These are phyloP conservation scores for Nyctereutes procyonoides DNA, from an alignment of 2,113 vertebrate genomes.

Conservation along the genomic window DNA sequence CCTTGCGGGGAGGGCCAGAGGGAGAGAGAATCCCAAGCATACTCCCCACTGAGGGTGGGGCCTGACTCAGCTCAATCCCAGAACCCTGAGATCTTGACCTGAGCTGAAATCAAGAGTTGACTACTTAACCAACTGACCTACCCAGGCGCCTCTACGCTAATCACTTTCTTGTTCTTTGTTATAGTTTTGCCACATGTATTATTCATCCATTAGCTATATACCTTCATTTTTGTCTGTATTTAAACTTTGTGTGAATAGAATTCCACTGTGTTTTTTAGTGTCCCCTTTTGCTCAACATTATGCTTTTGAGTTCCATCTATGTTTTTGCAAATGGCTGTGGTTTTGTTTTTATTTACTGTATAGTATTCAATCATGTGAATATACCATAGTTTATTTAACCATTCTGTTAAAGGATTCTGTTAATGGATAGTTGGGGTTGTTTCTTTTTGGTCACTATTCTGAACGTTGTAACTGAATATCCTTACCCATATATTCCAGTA, in stretches of 20 bases:
- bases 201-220: neutral
- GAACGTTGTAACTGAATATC: neutral
- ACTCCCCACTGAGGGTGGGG: neutral
- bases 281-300: conserved; percentile 3
- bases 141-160: neutral
- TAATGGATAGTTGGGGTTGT: neutral
- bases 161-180: conserved; percentile 32
- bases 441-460: neutral
- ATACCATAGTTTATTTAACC: neutral
- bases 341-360: neutral
- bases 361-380: neutral
- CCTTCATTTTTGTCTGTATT: conserved; percentile 15
- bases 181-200: neutral
- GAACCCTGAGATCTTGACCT: neutral
- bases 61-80: neutral
- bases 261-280: neutral
- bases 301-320: conserved; percentile 5
- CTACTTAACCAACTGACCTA: neutral
- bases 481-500: neutral
- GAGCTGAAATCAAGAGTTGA: neutral
- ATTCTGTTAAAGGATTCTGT: conserved; percentile 20
- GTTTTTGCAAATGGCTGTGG: conserved; percentile 6
- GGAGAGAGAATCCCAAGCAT: neutral
- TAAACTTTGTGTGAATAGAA: neutral
- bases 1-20: neutral